Evolutionary conservation across 2,888 invertebrate species (phyloP).

Genomic region (Drosophila bunnanda): DNA sequence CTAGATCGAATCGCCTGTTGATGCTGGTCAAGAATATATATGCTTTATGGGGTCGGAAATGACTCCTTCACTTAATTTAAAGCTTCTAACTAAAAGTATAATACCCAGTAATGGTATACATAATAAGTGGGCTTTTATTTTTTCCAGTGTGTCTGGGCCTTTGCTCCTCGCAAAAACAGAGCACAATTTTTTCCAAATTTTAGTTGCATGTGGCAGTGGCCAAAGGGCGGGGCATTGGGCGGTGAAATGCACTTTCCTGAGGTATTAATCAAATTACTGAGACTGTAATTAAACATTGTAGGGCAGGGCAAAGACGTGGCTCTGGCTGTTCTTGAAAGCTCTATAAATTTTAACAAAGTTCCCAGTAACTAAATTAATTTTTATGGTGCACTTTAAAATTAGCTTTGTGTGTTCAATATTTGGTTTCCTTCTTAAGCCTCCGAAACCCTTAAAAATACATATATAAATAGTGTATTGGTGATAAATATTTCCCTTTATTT

Average conservation of each 20-base stretch:
- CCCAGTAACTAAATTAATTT: not conserved
- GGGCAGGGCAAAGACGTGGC: conserved; percentile 15
- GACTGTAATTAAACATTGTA: conserved; percentile 44
- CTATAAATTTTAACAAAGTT: conserved; percentile 9
- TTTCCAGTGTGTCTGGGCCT: conserved; percentile 7
- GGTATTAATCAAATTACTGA: conserved; percentile 49
- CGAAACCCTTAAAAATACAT: not conserved
- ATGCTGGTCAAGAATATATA: not conserved
- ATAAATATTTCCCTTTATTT: not conserved
- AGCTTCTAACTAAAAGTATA: not conserved
- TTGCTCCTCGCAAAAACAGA: conserved; percentile 4
- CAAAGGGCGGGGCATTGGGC: conserved; percentile 13
- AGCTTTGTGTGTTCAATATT: not conserved
- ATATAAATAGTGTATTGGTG: too few relatives aligned
- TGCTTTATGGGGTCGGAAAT: not conserved
- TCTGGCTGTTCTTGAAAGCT: conserved; percentile 17
- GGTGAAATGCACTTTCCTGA: conserved; percentile 40
- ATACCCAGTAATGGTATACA: not conserved
- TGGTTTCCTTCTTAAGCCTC: not conserved
- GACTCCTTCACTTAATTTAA: not conserved
- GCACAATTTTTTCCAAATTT: conserved; percentile 27
- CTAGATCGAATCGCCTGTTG: not conserved
- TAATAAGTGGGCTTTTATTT: too few relatives aligned
- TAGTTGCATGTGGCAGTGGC: conserved; percentile 41
- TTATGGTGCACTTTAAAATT: not conserved